Conservation (phyloP, 2,113 vertebrate species). For the Dissostichus mawsoni region DNA sequence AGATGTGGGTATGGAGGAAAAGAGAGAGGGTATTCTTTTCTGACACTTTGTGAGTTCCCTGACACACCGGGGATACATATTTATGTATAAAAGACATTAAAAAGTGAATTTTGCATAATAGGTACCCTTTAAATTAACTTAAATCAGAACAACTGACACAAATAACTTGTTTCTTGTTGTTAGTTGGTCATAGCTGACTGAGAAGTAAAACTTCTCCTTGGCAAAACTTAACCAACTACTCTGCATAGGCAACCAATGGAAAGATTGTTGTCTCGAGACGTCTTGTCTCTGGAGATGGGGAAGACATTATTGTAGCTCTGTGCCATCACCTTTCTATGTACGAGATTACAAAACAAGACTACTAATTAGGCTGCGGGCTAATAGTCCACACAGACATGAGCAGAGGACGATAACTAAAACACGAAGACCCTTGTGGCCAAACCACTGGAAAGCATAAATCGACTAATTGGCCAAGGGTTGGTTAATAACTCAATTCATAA, state of each 20-base stretch:
- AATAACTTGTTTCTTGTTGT: not conserved
- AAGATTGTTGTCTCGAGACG: not conserved
- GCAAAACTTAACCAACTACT: not conserved
- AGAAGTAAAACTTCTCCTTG: not conserved
- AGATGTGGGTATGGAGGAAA: no score
- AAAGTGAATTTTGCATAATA: no score
- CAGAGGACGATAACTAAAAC: not conserved
- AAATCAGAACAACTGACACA: not conserved
- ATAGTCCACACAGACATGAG: not conserved
- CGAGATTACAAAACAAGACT: not conserved
- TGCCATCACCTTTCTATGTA: not conserved
- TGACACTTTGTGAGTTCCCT: no score
- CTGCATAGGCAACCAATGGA: not conserved
- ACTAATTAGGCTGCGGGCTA: not conserved
- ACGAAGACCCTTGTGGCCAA: not conserved
- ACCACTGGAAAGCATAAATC: not conserved
- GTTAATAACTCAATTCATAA: no score
- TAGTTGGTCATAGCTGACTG: not conserved
- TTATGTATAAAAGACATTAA: no score
- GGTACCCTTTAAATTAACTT: not conserved
- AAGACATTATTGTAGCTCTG: not conserved
- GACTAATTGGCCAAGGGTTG: not conserved
- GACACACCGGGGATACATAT: no score
- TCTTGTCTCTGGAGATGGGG: conserved; percentile 14
- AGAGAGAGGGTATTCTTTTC: no score